These are phyloP conservation scores for Baryphthengus martii DNA, from an alignment of 2,113 vertebrate species.

Conservation along the genomic window DNA sequence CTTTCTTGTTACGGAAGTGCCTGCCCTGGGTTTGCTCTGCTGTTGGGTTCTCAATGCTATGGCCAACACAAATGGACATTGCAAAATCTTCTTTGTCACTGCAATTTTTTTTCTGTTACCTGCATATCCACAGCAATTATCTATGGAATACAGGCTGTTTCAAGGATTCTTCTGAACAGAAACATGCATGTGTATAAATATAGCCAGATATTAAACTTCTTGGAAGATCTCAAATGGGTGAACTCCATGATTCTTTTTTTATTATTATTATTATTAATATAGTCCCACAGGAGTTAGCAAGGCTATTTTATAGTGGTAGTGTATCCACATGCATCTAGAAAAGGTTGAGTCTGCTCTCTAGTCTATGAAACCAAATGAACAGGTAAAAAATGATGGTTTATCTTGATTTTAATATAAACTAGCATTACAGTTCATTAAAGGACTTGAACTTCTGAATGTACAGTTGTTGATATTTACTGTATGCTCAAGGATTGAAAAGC, in stretches of 20 bases:
- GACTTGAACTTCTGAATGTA: not conserved
- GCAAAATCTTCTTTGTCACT: not conserved
- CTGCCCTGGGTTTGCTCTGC: not conserved
- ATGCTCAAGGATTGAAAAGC: not conserved
- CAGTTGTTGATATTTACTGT: not conserved
- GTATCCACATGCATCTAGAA: not conserved
- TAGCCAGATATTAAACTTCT: not conserved
- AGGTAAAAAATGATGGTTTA: not conserved
- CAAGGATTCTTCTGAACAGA: not conserved
- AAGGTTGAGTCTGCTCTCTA: not conserved
- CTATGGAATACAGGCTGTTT: not conserved
- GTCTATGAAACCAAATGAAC: not conserved
- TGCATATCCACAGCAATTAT: not conserved
- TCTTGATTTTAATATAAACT: not conserved
- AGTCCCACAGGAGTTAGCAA: not conserved
- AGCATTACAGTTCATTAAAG: not conserved
- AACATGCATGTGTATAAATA: not conserved
- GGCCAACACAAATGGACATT: not conserved
- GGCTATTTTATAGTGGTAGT: not conserved
- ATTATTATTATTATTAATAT: too few species aligned
- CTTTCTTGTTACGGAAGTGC: not conserved
- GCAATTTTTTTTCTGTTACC: not conserved
- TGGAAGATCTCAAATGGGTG: not conserved
- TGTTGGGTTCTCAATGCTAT: not conserved
- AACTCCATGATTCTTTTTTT: not conserved